Conservation (phyloP, 2,113 vertebrate species). For the Steatornis caripensis region DNA sequence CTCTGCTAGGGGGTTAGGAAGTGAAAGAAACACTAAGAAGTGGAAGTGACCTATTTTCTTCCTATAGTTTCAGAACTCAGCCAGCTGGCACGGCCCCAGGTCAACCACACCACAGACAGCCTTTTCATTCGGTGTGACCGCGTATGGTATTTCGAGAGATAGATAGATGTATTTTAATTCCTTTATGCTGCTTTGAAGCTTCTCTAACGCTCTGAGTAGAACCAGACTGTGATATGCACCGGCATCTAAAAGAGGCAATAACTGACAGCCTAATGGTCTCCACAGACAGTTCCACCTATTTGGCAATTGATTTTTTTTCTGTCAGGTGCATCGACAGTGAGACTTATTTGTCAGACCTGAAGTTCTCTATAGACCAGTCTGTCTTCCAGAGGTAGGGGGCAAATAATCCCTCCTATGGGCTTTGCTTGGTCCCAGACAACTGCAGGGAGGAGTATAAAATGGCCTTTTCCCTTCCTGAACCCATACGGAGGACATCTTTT, state of each 20-base stretch:
- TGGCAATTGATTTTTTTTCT: background rate
- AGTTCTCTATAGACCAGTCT: background rate
- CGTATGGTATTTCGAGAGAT: background rate
- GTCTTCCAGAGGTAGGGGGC: background rate
- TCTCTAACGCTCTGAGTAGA: background rate
- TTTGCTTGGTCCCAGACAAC: background rate
- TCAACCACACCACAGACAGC: background rate
- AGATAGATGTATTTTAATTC: background rate
- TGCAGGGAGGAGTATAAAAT: background rate
- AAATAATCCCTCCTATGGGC: background rate
- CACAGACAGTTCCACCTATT: background rate
- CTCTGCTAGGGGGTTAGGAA: background rate
- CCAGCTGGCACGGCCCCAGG: background rate
- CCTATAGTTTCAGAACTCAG: background rate
- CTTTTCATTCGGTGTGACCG: background rate
- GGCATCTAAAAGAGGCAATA: background rate
- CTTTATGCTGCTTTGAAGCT: background rate
- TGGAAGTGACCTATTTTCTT: conserved; percentile 18
- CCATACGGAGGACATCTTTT: background rate
- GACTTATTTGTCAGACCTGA: background rate
- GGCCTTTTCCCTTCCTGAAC: background rate
- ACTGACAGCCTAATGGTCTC: background rate
- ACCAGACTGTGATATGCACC: background rate
- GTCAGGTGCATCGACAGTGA: background rate
- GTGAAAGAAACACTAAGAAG: background rate